Evolutionary conservation across 2,888 invertebrate species (phyloP).

Genomic region (Imbricaverruca yamaguchii): DNA sequence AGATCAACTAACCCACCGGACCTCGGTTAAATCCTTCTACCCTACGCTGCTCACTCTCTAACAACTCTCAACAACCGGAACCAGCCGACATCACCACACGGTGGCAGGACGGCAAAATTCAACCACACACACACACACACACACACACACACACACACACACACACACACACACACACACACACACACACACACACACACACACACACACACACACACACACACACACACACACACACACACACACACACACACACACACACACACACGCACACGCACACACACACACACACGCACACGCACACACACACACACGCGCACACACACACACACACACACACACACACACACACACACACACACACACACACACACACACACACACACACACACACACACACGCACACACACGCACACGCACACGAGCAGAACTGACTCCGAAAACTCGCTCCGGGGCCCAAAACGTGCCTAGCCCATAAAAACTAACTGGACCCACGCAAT

Average conservation of each 20-base stretch:
- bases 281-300: conserved; percentile 22
- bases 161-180: too few species aligned
- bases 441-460: neutral
- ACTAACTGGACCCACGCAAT: neutral
- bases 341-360: conserved; percentile 24
- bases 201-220: too few species aligned
- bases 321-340: conserved; percentile 24
- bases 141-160: too few species aligned
- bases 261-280: conserved; percentile 22
- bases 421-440: neutral
- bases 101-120: too few species aligned
- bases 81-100: too few species aligned
- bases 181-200: too few species aligned
- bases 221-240: conserved; percentile 3
- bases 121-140: too few species aligned
- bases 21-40: too few species aligned
- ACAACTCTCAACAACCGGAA: too few species aligned
- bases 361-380: conserved; percentile 23
- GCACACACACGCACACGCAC: too few species aligned
- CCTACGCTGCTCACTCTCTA: too few species aligned
- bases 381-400: neutral
- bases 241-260: conserved; percentile 16
- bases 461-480: neutral
- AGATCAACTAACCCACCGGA: too few species aligned
- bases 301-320: conserved; percentile 14